Evolutionary conservation across 2,797 vertebrate species (phyloP).

Genomic region (Glyptemys insculpta): DNA sequence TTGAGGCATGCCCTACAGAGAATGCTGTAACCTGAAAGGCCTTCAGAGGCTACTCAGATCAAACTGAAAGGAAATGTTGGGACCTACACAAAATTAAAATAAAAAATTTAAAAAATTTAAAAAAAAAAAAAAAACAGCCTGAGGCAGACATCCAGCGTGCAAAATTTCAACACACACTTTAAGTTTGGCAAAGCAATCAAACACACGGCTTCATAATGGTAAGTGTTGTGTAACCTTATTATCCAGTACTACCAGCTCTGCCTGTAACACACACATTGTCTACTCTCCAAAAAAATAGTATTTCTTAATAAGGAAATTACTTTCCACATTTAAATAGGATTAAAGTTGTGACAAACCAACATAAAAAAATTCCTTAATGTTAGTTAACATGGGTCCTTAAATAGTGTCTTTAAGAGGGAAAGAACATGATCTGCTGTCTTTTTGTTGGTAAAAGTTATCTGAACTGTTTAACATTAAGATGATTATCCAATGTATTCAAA

Average conservation of each 20-base stretch:
- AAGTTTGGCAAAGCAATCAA: neutral
- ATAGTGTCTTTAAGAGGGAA: neutral
- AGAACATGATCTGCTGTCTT: neutral
- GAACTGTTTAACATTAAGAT: neutral
- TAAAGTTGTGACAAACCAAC: neutral
- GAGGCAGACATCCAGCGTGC: neutral
- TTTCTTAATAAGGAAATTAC: no score
- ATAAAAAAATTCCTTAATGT: neutral
- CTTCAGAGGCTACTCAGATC: neutral
- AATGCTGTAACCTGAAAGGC: neutral
- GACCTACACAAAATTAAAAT: no score
- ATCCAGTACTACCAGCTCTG: neutral
- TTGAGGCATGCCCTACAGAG: neutral
- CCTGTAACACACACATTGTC: no score
- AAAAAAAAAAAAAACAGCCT: neutral
- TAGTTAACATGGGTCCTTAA: neutral
- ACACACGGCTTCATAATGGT: neutral
- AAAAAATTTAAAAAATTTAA: no score
- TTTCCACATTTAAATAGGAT: no score
- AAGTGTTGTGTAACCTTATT: neutral
- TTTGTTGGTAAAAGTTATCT: neutral
- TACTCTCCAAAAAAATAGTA: no score
- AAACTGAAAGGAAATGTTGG: neutral
- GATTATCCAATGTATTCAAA: neutral
- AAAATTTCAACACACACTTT: neutral